Percentiles rank a stretch among this genome's conserved stretches.
phyloP scores from a whole-genome alignment of 2,888 invertebrate species.

The Nephrotoma flavescens region DNA sequence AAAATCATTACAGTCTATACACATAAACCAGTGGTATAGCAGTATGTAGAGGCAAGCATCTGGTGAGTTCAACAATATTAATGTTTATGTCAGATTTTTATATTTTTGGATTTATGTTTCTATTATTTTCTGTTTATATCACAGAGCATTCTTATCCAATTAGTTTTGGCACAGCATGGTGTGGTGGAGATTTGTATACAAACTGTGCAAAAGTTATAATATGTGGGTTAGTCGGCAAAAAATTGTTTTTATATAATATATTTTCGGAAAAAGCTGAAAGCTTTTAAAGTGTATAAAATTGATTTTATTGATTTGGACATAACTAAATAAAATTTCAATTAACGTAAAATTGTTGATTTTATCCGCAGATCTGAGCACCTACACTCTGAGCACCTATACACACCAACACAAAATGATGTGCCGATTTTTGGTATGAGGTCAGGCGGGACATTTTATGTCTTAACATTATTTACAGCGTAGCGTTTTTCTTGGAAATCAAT shows the following conservation, averaged over 20 bases:
- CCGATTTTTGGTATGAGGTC: neutral
- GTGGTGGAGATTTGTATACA: neutral
- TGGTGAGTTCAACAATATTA: neutral
- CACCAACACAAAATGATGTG: no score
- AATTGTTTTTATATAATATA: neutral
- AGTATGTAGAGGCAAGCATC: neutral
- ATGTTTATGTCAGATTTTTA: neutral
- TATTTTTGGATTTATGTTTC: neutral
- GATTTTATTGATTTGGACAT: neutral
- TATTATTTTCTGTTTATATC: neutral
- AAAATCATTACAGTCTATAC: neutral
- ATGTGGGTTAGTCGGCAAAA: neutral
- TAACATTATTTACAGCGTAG: neutral
- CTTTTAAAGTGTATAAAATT: neutral
- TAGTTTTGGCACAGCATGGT: neutral
- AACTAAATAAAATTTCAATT: neutral
- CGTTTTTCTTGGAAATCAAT: neutral
- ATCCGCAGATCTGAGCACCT: neutral
- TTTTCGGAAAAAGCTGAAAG: neutral
- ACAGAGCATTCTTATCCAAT: neutral
- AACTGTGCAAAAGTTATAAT: neutral
- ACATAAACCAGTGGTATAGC: no score
- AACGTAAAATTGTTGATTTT: neutral
- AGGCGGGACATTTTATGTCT: neutral
- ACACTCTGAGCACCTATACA: neutral